phyloP scores from a whole-genome alignment of 2,888 invertebrate genomes.

The Folsomia manolachei region DNA sequence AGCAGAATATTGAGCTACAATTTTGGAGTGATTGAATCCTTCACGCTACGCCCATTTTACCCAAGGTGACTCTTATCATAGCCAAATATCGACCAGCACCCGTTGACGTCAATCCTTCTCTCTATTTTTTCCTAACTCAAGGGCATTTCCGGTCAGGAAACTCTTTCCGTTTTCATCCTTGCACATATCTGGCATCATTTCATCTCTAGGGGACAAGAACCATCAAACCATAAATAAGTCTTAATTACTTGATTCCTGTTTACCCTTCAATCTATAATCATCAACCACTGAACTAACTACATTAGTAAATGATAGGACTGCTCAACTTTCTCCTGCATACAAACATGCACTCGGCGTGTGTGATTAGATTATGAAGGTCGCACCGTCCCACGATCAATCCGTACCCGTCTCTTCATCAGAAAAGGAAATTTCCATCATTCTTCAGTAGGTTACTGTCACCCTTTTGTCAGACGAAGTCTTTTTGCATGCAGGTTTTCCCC shows the following conservation, averaged over 20 bases:
- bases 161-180: constrained; percentile 1
- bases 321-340: too few relatives aligned
- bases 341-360: too few relatives aligned
- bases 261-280: too few relatives aligned
- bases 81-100: background rate
- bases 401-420: too few relatives aligned
- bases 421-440: too few relatives aligned
- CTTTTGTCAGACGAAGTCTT: too few relatives aligned
- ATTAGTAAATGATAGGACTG: too few relatives aligned
- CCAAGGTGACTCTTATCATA: background rate
- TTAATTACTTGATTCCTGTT: background rate
- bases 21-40: background rate
- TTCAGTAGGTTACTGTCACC: too few relatives aligned
- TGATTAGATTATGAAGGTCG: too few relatives aligned
- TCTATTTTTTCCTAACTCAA: constrained; percentile 35
- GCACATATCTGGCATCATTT: background rate
- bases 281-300: too few relatives aligned
- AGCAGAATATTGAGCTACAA: background rate
- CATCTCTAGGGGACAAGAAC: background rate
- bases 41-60: background rate
- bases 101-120: background rate
- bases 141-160: constrained; percentile 50
- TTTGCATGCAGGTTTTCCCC: too few relatives aligned
- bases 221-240: background rate
- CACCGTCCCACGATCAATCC: too few relatives aligned